Percentiles rank a stretch among this genome's conserved stretches.
Conservation (phyloP, 2,797 vertebrate species). For the Octomys mimax region DNA sequence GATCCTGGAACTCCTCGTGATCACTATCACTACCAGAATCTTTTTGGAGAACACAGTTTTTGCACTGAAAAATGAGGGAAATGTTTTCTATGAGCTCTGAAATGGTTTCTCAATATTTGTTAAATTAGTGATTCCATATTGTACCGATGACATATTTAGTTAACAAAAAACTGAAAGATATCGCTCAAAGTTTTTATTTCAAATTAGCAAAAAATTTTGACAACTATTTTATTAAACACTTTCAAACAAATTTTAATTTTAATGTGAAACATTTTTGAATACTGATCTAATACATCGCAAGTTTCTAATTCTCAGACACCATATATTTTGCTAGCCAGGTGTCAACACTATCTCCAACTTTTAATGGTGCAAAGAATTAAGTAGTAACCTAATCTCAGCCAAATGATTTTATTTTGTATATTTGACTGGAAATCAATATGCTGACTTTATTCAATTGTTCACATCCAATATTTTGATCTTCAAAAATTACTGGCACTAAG, state of each 20-base stretch:
- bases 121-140: conserved; percentile 47
- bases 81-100: neutral
- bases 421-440: conserved; percentile 17
- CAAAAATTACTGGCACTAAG: conserved; percentile 17
- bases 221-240: conserved; percentile 43
- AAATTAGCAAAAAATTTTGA: neutral
- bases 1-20: neutral
- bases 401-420: conserved; percentile 37
- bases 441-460: neutral
- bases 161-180: conserved; percentile 37
- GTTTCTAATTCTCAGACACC: neutral
- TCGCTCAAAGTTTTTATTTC: neutral
- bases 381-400: neutral
- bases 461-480: neutral
- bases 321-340: conserved; percentile 27
- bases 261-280: conserved; percentile 41
- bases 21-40: neutral
- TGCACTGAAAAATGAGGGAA: conserved; percentile 15
- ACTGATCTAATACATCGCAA: conserved; percentile 1
- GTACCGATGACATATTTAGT: conserved; percentile 16
- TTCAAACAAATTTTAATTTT: conserved; percentile 59
- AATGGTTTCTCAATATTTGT: conserved; percentile 3
- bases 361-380: neutral
- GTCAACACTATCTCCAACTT: conserved; percentile 1
- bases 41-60: conserved; percentile 41